Evolutionary conservation across 2,888 invertebrate species (phyloP).

Genomic region (Fragum fragum): DNA sequence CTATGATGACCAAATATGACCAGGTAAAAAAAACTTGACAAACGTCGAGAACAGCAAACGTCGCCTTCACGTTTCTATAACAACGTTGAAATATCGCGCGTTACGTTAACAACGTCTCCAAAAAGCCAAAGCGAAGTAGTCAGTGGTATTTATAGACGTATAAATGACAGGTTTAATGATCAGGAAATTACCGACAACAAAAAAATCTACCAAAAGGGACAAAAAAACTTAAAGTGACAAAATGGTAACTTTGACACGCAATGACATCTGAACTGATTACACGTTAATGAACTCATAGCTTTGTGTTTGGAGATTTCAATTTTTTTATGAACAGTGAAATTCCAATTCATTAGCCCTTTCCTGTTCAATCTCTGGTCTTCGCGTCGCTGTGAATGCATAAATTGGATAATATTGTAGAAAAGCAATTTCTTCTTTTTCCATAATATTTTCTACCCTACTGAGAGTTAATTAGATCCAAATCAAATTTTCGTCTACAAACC

Average conservation of each 20-base stretch:
- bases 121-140: background rate
- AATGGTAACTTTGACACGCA: constrained; percentile 9
- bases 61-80: background rate
- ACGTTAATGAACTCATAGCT: background rate
- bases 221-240: constrained; percentile 9
- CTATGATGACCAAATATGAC: constrained; percentile 6
- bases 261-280: constrained; percentile 22
- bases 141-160: constrained; percentile 23
- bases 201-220: constrained; percentile 19
- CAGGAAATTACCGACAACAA: constrained; percentile 26
- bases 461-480: no score
- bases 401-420: no score
- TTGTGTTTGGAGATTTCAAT: no score
- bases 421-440: no score
- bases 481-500: no score
- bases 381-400: no score
- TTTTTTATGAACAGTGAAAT: no score
- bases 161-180: constrained; percentile 31
- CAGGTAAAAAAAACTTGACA: background rate
- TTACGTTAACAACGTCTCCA: constrained; percentile 2
- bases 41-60: background rate
- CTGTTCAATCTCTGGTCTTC: no score
- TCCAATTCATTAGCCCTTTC: no score
- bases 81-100: background rate
- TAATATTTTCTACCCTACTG: no score